Conservation (phyloP, 92 coral and sea anemone species). For the Phenganax marumi region DNA sequence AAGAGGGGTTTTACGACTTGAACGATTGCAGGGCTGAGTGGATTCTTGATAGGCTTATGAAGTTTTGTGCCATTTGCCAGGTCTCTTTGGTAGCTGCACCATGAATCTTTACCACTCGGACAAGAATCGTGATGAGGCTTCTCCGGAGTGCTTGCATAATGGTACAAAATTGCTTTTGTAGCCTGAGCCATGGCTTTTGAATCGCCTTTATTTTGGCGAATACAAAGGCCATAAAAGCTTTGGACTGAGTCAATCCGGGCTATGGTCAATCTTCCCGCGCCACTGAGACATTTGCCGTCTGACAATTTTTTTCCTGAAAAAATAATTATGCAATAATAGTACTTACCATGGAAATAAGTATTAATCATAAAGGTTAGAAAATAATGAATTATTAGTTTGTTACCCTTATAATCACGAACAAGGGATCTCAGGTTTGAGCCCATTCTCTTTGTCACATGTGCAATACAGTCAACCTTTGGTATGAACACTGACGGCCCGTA, state of each 20-base stretch:
- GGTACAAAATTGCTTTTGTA: conserved; percentile 6
- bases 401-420: too few species aligned
- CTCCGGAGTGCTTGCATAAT: conserved; percentile 49
- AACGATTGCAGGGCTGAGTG: conserved; percentile 42
- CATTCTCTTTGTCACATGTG: not conserved
- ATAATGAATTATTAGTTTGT: too few species aligned
- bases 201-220: conserved; percentile 48
- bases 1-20: conserved; percentile 46
- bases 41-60: conserved; percentile 51
- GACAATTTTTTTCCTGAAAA: not conserved
- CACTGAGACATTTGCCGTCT: not conserved
- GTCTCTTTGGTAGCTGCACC: conserved; percentile 61
- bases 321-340: not conserved
- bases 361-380: too few species aligned
- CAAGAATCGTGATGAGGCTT: conserved; percentile 51
- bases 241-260: conserved; percentile 51
- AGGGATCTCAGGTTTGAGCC: not conserved
- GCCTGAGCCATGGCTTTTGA: conserved; percentile 28
- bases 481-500: not conserved
- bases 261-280: conserved; percentile 45
- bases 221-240: conserved; percentile 53
- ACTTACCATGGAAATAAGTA: too few species aligned
- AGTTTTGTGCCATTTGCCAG: not conserved
- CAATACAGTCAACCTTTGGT: not conserved
- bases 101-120: conserved; percentile 42